phyloP scores from a whole-genome alignment of 2,113 vertebrate species.

The Ochotona curzoniae region DNA sequence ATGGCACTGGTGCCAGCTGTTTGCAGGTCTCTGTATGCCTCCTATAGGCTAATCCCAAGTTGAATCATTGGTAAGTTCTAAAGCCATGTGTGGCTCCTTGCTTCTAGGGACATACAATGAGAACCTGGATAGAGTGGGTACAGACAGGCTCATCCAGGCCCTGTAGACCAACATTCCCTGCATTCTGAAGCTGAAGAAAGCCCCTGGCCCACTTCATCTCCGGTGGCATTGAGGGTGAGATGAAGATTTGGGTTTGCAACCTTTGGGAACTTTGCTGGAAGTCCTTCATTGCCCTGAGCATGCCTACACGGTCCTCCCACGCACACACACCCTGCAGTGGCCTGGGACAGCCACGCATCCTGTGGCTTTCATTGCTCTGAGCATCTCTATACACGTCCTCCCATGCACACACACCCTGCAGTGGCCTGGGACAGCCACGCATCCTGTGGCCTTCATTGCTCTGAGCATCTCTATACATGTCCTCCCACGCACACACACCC shows the following conservation, averaged over 20 bases:
- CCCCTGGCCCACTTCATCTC: not conserved
- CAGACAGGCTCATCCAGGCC: not conserved
- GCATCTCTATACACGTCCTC: too few species aligned
- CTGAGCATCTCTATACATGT: not conserved
- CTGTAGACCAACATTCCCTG: not conserved
- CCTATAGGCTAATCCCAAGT: constrained; percentile 25
- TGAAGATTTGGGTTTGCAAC: not conserved
- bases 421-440: too few species aligned
- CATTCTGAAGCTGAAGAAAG: not conserved
- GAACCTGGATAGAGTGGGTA: not conserved
- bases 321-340: not conserved
- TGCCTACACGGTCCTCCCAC: too few species aligned
- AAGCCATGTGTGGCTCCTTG: not conserved
- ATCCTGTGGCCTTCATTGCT: not conserved
- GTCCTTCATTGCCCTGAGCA: not conserved
- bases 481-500: not conserved
- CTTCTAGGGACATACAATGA: not conserved
- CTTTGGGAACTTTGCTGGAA: not conserved
- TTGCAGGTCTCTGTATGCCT: not conserved
- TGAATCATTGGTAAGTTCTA: constrained; percentile 25
- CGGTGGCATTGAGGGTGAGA: not conserved
- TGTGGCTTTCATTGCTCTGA: not conserved
- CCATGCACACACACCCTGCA: not conserved
- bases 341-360: not conserved
- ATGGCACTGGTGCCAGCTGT: too few species aligned